Evolutionary conservation across 1,140 invertebrate genomes (phyloP), one percentile per base, ranked within the genome.

Genomic region (Conus ventricosus): DNA sequence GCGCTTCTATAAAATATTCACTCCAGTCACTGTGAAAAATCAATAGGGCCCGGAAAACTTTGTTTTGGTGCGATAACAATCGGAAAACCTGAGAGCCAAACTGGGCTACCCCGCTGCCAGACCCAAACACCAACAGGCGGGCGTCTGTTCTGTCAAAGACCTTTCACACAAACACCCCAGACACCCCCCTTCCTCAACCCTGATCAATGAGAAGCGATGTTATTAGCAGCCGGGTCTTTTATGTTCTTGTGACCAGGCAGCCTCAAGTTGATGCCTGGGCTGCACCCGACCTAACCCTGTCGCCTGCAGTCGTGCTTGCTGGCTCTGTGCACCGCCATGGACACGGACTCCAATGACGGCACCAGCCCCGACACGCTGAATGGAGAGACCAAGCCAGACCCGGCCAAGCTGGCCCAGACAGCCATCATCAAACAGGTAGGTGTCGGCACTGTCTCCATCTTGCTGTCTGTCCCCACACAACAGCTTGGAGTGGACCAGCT

Each of bases 371-470:
- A 94, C 85, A 90, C 90, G 67, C 92, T 94, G 51, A 94, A 94
- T 86, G 94, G 94, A 13, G 94, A 94, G 84, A 93, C 93, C 17
- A 95, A 94, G 89, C 93, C 93, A 17, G 94, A 95, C 87, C 91
- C 92, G 4, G 92, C 93, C 13, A 95, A 95, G 88, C 92, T 95
- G 20, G 94, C 94, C 55, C 94, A 95, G 88, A 91, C 92, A 5
- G 94, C 94, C 89, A 95, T 95, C 88, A 95, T 95, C 80, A 95
- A 95, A 91, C 94, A 95, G 93, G 94, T 95, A 90, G 88, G 92
- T 88, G 39, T 20, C 67, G 7, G 27, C 71, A 57, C 6, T 5
- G 23, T 84, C 81, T 71, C 57, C 54, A 78, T 85, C 80, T 60
- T 60, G 80, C 71, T 87, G 60, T 10, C 80, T 76, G 25, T 87